phyloP scores from a whole-genome alignment of 2,888 invertebrate genomes.

The Pollenia amentaria region DNA sequence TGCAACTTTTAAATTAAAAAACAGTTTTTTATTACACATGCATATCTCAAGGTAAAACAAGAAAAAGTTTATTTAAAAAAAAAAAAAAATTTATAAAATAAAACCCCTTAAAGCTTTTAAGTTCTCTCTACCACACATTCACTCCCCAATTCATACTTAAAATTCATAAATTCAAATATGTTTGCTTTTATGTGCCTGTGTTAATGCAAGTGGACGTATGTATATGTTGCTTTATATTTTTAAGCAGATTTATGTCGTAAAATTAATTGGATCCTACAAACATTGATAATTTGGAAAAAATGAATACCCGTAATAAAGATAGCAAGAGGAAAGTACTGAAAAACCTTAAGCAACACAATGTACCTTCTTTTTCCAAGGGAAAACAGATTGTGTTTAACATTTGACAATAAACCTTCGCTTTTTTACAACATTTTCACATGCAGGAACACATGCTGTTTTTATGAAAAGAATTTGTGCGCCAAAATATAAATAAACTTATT shows the following conservation, averaged over 20 bases:
- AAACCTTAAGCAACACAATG: slow-evolving; percentile 53
- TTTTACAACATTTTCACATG: slow-evolving; percentile 78
- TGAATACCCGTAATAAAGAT: background rate
- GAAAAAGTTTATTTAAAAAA: background rate
- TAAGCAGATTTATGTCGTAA: slow-evolving; percentile 73
- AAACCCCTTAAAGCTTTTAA: too few species aligned
- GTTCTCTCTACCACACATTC: too few species aligned
- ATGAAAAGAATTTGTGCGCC: slow-evolving; percentile 77
- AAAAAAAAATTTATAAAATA: too few species aligned
- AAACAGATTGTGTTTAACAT: slow-evolving; percentile 73
- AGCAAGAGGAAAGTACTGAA: background rate
- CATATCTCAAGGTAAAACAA: background rate
- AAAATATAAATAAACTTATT: slow-evolving; percentile 65
- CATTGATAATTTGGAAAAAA: slow-evolving; percentile 46
- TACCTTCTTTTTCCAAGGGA: slow-evolving; percentile 48
- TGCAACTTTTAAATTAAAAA: background rate
- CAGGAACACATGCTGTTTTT: slow-evolving; percentile 83
- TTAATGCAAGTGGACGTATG: background rate
- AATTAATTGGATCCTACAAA: slow-evolving; percentile 72
- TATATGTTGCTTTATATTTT: slow-evolving; percentile 40
- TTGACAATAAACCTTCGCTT: slow-evolving; percentile 70
- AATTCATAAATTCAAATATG: slow-evolving; percentile 48
- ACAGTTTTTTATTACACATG: slow-evolving; percentile 3
- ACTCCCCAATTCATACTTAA: background rate
- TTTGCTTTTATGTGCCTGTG: slow-evolving; percentile 2